Evolutionary conservation across 2,888 invertebrate genomes (phyloP).

Genomic region (Noctua janthina): DNA sequence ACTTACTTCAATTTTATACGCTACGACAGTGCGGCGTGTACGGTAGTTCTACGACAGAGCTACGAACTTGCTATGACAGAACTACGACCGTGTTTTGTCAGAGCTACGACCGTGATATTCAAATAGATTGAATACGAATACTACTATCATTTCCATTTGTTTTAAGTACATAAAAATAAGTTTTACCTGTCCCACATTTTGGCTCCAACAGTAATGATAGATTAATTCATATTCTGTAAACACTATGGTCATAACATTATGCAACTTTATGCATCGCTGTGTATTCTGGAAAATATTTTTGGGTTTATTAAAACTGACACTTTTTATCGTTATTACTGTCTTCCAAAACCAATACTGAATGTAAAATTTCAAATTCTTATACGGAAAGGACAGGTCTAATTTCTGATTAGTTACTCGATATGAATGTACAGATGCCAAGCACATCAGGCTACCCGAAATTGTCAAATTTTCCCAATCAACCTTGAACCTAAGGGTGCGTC

Average conservation of each 20-base stretch:
- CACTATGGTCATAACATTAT: slow-evolving; percentile 94
- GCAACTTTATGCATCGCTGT: slow-evolving; percentile 94
- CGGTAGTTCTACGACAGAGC: no score
- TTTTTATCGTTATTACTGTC: background rate
- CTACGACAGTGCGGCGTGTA: no score
- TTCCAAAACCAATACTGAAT: background rate
- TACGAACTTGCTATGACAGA: background rate
- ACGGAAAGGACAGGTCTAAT: background rate
- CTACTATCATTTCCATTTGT: background rate
- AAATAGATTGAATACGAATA: background rate
- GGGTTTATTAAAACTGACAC: background rate
- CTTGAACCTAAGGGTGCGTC: no score
- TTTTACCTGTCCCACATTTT: slow-evolving; percentile 93
- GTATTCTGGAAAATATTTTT: slow-evolving; percentile 87
- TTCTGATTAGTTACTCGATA: no score
- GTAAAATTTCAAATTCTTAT: background rate
- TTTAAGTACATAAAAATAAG: background rate
- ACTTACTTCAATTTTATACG: no score
- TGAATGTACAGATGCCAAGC: no score
- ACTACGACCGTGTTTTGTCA: background rate
- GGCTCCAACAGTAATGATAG: slow-evolving; percentile 95
- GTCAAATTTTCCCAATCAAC: no score
- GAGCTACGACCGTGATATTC: background rate
- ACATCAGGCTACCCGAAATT: no score
- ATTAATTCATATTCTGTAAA: slow-evolving; percentile 96